These are phyloP conservation scores for Heterodera schachtii DNA, from an alignment of 1,140 invertebrate genomes.

Conservation along the genomic window DNA sequence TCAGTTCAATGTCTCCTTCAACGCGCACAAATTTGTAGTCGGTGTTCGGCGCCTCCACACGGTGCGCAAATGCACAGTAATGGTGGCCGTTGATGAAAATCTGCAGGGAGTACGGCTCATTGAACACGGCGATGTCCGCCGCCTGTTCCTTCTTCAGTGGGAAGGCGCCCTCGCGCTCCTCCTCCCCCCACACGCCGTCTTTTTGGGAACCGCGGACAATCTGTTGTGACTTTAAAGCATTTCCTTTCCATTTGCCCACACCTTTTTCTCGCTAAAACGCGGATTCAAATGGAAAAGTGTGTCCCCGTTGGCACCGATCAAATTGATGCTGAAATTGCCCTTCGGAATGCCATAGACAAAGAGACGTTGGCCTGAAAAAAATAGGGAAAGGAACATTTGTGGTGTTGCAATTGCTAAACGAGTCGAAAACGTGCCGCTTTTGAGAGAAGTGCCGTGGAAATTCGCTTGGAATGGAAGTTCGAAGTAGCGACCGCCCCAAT, in stretches of 20 bases:
- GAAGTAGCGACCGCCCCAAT: conserved; percentile 58
- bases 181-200: conserved; percentile 54
- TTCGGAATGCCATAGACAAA: conserved; percentile 61
- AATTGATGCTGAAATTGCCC: conserved; percentile 61
- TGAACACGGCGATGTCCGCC: conserved; percentile 60
- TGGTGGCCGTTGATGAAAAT: conserved; percentile 58
- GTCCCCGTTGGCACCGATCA: conserved; percentile 52
- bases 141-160: conserved; percentile 62
- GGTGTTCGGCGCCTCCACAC: conserved; percentile 45
- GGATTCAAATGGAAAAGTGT: conserved; percentile 64
- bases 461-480: conserved; percentile 33
- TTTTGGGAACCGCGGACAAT: conserved; percentile 47
- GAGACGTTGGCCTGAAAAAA: conserved; percentile 52
- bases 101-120: conserved; percentile 62
- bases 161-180: conserved; percentile 61
- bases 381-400: not conserved
- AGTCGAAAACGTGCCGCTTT: not conserved
- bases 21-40: conserved; percentile 60
- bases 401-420: not conserved
- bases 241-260: not conserved
- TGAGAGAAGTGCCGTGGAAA: conserved; percentile 29
- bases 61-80: conserved; percentile 59
- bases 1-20: conserved; percentile 60
- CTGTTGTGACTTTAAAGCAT: not conserved
- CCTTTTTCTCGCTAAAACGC: conserved; percentile 56